A percentile compares a stretch with the other conserved stretches of the same genome.
Conservation (phyloP, 2,888 invertebrate genomes). For the Polia nebulosa region DNA sequence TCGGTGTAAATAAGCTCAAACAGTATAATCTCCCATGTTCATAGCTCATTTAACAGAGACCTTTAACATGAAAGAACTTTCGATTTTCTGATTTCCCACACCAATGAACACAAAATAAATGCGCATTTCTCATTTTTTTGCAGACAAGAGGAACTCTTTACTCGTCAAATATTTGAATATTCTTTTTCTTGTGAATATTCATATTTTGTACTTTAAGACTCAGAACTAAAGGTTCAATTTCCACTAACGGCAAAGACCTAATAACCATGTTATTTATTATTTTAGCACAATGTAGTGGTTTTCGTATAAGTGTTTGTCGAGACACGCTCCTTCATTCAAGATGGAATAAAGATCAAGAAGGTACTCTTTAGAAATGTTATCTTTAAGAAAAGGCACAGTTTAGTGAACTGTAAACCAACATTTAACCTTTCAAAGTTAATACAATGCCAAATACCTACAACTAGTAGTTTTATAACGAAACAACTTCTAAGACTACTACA, state of each 20-base stretch:
- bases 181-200: slow-evolving; percentile 11
- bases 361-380: background rate
- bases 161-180: slow-evolving; percentile 44
- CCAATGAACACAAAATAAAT: slow-evolving; percentile 72
- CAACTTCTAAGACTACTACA: slow-evolving; percentile 17
- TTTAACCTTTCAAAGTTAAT: background rate
- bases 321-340: slow-evolving; percentile 15
- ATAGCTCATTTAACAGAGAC: slow-evolving; percentile 76
- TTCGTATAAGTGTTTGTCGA: slow-evolving; percentile 24
- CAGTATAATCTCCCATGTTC: slow-evolving; percentile 66
- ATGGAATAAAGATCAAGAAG: background rate
- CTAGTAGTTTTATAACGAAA: slow-evolving; percentile 1
- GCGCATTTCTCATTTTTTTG: slow-evolving; percentile 65
- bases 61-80: slow-evolving; percentile 71
- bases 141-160: slow-evolving; percentile 48
- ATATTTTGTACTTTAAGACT: slow-evolving; percentile 13
- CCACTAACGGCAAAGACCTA: background rate
- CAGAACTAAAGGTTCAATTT: slow-evolving; percentile 18
- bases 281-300: slow-evolving; percentile 24
- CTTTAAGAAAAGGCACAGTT: background rate
- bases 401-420: background rate
- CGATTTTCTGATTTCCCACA: slow-evolving; percentile 72
- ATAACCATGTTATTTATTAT: slow-evolving; percentile 11
- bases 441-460: slow-evolving; percentile 1
- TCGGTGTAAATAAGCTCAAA: slow-evolving; percentile 57